Base-by-base conservation (phyloP, 1,140 invertebrate species). In the Drosophila ogumai region DNA sequence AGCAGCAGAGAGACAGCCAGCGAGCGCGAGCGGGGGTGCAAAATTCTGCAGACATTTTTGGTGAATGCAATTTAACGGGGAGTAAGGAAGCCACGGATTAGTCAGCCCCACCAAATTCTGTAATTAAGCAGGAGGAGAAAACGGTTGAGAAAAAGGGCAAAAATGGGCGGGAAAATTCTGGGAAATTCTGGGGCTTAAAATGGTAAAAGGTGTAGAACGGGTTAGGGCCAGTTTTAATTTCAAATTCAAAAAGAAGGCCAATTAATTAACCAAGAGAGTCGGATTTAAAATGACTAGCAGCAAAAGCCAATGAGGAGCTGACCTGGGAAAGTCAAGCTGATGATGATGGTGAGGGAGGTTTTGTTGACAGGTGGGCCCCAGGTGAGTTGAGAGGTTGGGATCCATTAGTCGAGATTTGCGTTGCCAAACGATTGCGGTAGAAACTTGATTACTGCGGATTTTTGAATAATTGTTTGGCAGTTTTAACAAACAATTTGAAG, bases 181-280 rank as follows among this genome's bases (percentile, higher is more conserved):
- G 32, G 19, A 43, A 34, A 13, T 7, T 49, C 13, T 25, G 52
- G 19, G 43, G 10, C 43, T 22, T 12, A 25, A 36, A n/a, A 22
- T 3, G 43, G 1, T 12, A 25, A n/a, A 38, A 10, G 54, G 25
- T 32, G 38, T 28, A 25, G 6, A 25, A 17, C n/a, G 52, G 63
- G 54, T 63, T 67, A 50, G 60, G 80, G 65, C 57, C 61, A 64
- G 84, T 65, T 84, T 88, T 88, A 90, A 88, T 88, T 88, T 84
- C 74, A 66, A 75, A 84, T 80, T 90, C 68, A 40, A 72, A 87
- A 81, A 88, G 73, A 77, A 84, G 79, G 63, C 75, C 84, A 87
- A 88, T 88, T 88, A 90, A 88, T 88, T 88, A 88, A 78, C 67
- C 65, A 75, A 55, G 64, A 84, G 81, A 67, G 74, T 63, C 61